Conservation (phyloP, 37 sponge, comb jelly and placozoan species). For the Theonella swinhoei region DNA sequence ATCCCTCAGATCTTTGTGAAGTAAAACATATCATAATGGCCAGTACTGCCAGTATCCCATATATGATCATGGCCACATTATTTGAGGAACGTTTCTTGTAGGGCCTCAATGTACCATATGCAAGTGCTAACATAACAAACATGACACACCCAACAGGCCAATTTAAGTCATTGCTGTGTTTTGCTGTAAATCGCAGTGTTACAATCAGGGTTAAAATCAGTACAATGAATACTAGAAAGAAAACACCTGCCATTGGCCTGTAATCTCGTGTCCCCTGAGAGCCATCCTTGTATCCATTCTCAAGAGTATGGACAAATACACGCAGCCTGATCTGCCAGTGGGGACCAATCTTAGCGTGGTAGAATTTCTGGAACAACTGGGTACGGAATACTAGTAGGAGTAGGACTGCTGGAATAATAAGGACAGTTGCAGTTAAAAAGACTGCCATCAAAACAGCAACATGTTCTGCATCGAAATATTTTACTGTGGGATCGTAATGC, state of each 20-base stretch:
- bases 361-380: background rate
- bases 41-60: background rate
- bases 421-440: background rate
- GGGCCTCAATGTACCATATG: background rate
- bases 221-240: no score
- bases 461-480: background rate
- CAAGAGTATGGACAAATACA: background rate
- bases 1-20: background rate
- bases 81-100: background rate
- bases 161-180: background rate
- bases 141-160: background rate
- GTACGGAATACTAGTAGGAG: background rate
- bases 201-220: background rate
- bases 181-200: background rate
- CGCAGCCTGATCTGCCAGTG: background rate
- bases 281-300: background rate
- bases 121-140: background rate
- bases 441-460: background rate
- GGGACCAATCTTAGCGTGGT: background rate
- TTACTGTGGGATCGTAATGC: background rate
- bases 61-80: background rate
- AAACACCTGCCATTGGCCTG: background rate
- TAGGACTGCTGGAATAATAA: background rate
- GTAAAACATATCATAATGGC: background rate
- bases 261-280: background rate